Percentiles rank a stretch among this genome's conserved stretches.
Conservation (phyloP, 2,113 vertebrate species). For the Donacobius atricapilla region DNA sequence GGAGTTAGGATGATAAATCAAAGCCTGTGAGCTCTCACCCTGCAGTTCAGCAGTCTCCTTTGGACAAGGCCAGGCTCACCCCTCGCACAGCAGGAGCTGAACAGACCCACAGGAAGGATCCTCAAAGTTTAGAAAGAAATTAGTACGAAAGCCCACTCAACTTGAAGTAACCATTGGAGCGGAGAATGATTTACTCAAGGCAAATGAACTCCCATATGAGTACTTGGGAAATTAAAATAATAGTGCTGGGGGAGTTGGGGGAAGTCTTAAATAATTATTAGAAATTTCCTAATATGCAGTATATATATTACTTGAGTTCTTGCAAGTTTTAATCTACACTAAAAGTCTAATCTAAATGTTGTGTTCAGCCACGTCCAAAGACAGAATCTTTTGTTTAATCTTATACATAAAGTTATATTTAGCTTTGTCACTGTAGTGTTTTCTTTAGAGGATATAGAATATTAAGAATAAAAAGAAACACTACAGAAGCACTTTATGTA, state of each 20-base stretch:
- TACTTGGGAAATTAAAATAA: constrained; percentile 22
- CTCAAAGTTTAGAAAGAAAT: constrained; percentile 49
- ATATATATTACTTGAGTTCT: neutral
- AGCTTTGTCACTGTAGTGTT: neutral
- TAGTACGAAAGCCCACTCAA: constrained; percentile 35
- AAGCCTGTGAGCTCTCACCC: neutral
- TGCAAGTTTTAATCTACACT: neutral
- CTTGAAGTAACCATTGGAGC: constrained; percentile 34
- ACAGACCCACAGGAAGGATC: constrained; percentile 32
- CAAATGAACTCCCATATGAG: neutral
- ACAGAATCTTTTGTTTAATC: neutral
- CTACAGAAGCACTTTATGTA: neutral
- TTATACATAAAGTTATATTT: neutral
- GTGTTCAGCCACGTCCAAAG: rapidly evolving
- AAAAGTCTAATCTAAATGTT: neutral
- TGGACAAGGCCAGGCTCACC: neutral
- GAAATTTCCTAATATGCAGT: neutral
- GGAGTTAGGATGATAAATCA: neutral
- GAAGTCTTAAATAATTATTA: neutral
- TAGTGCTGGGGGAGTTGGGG: neutral
- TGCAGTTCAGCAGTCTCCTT: neutral
- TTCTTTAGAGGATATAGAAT: neutral
- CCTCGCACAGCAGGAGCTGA: neutral
- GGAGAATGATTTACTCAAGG: constrained; percentile 4
- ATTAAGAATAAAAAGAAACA: neutral